Percentiles rank a stretch among this genome's conserved stretches.
Conservation (phyloP, 1,140 invertebrate species). For the Vollenhovia emeryi region DNA sequence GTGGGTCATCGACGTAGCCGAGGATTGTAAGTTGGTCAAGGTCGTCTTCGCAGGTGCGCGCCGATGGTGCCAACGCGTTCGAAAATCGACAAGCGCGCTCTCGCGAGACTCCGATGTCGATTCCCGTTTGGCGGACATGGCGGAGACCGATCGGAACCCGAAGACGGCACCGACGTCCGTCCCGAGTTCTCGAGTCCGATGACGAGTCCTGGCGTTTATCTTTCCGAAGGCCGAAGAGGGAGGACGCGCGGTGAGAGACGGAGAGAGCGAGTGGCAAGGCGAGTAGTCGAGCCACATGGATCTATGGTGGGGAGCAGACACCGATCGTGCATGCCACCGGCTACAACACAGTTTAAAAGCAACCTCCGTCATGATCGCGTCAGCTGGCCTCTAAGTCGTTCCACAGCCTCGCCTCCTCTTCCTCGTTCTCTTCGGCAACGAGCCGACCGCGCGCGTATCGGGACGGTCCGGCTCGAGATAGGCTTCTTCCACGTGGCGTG, state of each 20-base stretch:
- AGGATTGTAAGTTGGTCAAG: conserved; percentile 74
- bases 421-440: conserved; percentile 41
- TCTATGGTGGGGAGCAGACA: conserved; percentile 77
- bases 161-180: conserved; percentile 10
- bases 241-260: conserved; percentile 51
- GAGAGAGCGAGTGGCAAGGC: conserved; percentile 52
- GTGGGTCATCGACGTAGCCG: conserved; percentile 34
- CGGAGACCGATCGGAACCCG: neutral
- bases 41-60: conserved; percentile 47
- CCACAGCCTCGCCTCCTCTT: conserved; percentile 43
- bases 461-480: conserved; percentile 60
- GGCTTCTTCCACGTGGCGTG: neutral
- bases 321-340: conserved; percentile 78
- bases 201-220: conserved; percentile 76
- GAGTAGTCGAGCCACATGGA: conserved; percentile 52
- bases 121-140: neutral
- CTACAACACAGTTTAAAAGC: conserved; percentile 84
- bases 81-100: conserved; percentile 33
- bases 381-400: conserved; percentile 78
- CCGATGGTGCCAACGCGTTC: neutral
- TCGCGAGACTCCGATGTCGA: conserved; percentile 24
- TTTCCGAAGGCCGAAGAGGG: conserved; percentile 76
- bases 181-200: conserved; percentile 15
- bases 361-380: conserved; percentile 84
- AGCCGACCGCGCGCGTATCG: conserved; percentile 73